phyloP scores from a whole-genome alignment of 2,888 invertebrate species.

The Drosophila atripex region DNA sequence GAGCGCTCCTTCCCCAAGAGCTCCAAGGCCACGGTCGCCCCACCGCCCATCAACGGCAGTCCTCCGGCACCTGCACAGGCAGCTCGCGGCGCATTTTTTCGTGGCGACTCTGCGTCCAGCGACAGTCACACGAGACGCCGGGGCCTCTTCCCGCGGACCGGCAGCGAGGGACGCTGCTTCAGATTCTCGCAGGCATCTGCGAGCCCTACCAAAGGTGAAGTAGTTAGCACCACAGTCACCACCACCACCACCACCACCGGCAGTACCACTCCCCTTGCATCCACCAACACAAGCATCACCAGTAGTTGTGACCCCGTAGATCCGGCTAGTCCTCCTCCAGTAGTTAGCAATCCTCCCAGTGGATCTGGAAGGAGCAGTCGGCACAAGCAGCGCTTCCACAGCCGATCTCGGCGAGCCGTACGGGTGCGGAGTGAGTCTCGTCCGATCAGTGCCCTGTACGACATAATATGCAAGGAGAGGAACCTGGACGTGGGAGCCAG shows the following conservation, averaged over 20 bases:
- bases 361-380: conserved; percentile 69
- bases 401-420: conserved; percentile 80
- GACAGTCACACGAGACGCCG: conserved; percentile 16
- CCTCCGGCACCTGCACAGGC: conserved; percentile 19
- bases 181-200: conserved; percentile 73
- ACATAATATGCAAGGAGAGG: conserved; percentile 84
- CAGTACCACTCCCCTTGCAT: conserved; percentile 18
- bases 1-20: conserved; percentile 81
- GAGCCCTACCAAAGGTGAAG: conserved; percentile 80
- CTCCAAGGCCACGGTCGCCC: conserved; percentile 73
- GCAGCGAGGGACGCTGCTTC: conserved; percentile 69
- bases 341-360: conserved; percentile 12
- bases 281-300: conserved; percentile 27
- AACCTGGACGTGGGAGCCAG: conserved; percentile 78
- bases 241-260: neutral
- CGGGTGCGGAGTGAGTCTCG: conserved; percentile 83
- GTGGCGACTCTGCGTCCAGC: conserved; percentile 70
- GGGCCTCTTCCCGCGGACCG: conserved; percentile 30
- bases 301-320: conserved; percentile 53
- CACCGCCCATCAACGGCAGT: conserved; percentile 58
- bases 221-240: conserved; percentile 24
- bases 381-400: conserved; percentile 79
- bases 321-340: conserved; percentile 60
- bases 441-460: conserved; percentile 83
- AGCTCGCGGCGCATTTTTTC: conserved; percentile 67